Percentiles rank a stretch among this genome's conserved stretches.
Evolutionary conservation across 35 echinoderm and acorn worm genomes (phyloP).

Genomic region (Stichopus chloronotus): DNA sequence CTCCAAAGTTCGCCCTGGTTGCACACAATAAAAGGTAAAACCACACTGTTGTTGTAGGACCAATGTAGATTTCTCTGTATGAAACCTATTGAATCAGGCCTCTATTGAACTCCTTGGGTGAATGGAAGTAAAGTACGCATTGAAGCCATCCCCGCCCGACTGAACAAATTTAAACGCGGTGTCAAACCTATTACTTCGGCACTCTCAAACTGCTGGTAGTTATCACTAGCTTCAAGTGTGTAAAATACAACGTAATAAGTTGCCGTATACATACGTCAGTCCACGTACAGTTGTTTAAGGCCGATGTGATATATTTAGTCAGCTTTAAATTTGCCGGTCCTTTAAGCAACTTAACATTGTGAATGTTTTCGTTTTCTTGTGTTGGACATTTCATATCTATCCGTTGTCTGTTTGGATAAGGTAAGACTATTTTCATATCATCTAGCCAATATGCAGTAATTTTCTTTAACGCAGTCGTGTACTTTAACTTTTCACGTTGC

Average conservation of each 20-base stretch:
- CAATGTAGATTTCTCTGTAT: constrained; percentile 31
- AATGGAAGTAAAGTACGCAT: constrained; percentile 53
- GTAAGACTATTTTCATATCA: neutral
- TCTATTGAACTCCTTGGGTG: constrained; percentile 6
- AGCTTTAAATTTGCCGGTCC: neutral
- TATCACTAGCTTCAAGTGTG: neutral
- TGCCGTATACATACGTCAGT: neutral
- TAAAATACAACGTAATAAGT: neutral
- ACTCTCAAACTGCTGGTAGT: constrained; percentile 31
- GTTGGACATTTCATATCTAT: neutral
- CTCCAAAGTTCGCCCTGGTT: constrained; percentile 56
- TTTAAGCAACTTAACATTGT: neutral
- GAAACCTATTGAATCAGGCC: constrained; percentile 41
- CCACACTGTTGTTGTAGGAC: constrained; percentile 54
- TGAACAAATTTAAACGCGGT: constrained; percentile 61
- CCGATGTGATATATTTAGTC: neutral
- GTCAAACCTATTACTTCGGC: constrained; percentile 22
- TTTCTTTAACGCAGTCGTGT: no score
- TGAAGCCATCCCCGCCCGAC: constrained; percentile 58
- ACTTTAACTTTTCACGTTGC: no score
- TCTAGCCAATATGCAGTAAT: no score
- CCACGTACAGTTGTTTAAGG: neutral
- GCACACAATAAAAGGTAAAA: constrained; percentile 56
- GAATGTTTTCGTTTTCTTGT: neutral
- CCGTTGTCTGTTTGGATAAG: neutral